Evolutionary conservation across 2,888 invertebrate genomes (phyloP), one percentile per base, ranked within the genome.

Genomic region (Drosophila testacea): DNA sequence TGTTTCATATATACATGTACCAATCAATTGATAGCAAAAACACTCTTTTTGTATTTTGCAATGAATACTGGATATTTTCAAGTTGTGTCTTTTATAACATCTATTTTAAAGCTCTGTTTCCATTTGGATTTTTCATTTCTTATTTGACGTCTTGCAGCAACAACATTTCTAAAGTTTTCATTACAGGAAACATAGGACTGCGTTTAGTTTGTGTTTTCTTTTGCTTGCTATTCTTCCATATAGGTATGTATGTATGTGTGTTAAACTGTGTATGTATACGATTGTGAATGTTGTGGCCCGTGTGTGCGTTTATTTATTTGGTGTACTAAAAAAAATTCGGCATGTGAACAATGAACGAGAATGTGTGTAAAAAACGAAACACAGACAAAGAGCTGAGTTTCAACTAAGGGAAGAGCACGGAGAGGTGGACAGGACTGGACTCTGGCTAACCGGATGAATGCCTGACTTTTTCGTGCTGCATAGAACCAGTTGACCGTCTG

Each of bases 131-230:
- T 76, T 69, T 62, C 50, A 59, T 47, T 73, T 57, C 57, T 48
- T 50, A 13, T 55, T 74, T 74, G 55, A 47, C 56, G 69, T 59
- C 50, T 65, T 46, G 50, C 46, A 65, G 42, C 62, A 59, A 69
- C 52, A 63, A 65, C 59, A 69, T 48, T 74, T 70, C n/a, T 36
- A 80, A 83, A 83, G 81, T 88, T 83, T 83, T 87, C 89, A 87
- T 89, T 87, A 73, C 84, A 83, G 87, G 87, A 86, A 88, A 77
- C 74, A 83, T 69, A 60, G 65, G 74, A 69, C 78, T 86, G 78
- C 84, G 81, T 83, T 86, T 81, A 74, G 81, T 71, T 83, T 74
- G 78, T 59, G 81, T 64, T 83, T 77, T 63, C 72, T 52, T 69
- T 70, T 50, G 57, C 28, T 50, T 42, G 36, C 59, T 16, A 27